Base-by-base conservation (phyloP, 2,797 vertebrate genomes). In the Calcarius lapponicus region DNA sequence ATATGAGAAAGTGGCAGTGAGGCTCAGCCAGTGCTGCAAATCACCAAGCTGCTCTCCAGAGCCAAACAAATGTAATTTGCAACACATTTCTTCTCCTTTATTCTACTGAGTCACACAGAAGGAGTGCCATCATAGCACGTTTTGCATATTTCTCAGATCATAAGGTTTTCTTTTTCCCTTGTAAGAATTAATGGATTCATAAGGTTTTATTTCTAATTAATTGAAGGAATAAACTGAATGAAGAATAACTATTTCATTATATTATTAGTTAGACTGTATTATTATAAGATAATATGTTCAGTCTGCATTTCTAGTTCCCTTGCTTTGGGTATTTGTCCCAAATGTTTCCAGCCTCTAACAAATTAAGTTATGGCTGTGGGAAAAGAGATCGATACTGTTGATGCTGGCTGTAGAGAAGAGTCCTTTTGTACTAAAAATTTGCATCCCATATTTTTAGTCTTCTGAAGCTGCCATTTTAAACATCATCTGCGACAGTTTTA, bases 1-100 rank as follows among this genome's bases (percentile, higher is more conserved):
- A 60, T 50, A 48, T 95, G 93, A 95, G 88, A 92, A 89, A 93
- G 94, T 82, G 90, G 92, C 95, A 95, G 64, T 19, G 57, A 86
- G 80, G 66, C 91, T 84, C 88, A 70, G 45, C 82, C 85, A 82
- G 72, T 32, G 40, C 64, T 95, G 71, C 76, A 93, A 67, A 95
- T 95, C 83, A 78, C 88, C 79, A 80, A 48, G 84, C 91, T 94
- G 71, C 54, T 90, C 83, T 89, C 80, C 54, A 85, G 88, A 91
- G 88, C 83, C 86, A 87, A 85, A 82, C 64, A 64, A 90, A 90
- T 2, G 10, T 95, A 96, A 94, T 96, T 90, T 6, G 24, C 69
- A 85, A 83, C 81, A 92, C 78, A 93, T 96, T 96, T 95, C 58
- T 90, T 62, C 67, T 80, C 72, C 56, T 96, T 92, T 80, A 58